Base-by-base conservation (phyloP, 2,113 vertebrate species). In the Pseudolaguvia tuberculata region DNA sequence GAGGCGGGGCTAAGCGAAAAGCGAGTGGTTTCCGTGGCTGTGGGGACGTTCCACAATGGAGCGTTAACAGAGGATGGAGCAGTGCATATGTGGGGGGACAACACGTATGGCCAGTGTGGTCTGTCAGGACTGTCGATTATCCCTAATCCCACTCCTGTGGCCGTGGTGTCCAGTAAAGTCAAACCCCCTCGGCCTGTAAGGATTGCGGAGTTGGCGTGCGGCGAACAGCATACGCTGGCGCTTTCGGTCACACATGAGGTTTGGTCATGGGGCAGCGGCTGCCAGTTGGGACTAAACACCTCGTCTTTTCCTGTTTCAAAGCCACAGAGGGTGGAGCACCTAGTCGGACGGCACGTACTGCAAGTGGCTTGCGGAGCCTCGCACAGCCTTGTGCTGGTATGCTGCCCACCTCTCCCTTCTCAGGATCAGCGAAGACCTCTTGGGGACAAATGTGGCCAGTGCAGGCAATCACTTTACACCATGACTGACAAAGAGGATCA, bases 401-500 rank as follows among this genome's bases (percentile, higher is more conserved):
- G 94, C 0, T 94, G 94, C 80, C 90, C 80, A 9, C 81, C 93
- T 5, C 89, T 88, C 4, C 89, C 88, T 20, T 88, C 91, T 0
- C 91, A 92, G 76, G 92, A 95, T 20, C 50, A 88, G 70, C 93
- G 91, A 52, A 90, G 91, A 7, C 88, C 92, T 14, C 88, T 91
- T 0, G 91, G 92, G 13, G 96, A 99, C 83, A 94, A 95, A 65
- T 99, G 97, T 81, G 89, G 91, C 67, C 94, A 96, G 72, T 99
- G 97, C 83, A 91, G 96, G 80, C 95, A 98, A 80, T 92, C 95
- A 67, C 88, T 99, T 12, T 97, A 95, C 84, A 99, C 95, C 6
- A 99, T 99, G 97, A 99, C 88, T 0, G 97, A 99, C 87, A 97
- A 96, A 83, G 97, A 98, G 82, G 97, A 99, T 84, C 97, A 99